Evolutionary conservation across 1,140 invertebrate genomes (phyloP).

Genomic region (Bombus polaris): DNA sequence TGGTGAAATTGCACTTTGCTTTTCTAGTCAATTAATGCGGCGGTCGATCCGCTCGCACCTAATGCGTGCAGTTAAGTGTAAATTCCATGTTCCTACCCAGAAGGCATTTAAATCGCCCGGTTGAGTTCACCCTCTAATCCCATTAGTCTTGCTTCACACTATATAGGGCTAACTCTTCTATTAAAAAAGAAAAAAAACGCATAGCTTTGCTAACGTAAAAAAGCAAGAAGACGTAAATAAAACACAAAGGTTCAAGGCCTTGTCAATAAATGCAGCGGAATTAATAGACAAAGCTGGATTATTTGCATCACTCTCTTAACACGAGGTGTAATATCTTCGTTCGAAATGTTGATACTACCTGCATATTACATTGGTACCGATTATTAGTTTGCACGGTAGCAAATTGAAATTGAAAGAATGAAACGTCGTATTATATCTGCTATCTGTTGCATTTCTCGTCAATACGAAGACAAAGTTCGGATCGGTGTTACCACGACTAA

Average conservation of each 20-base stretch:
- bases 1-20: constrained; percentile 31
- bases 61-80: constrained; percentile 61
- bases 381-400: no score
- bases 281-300: not conserved
- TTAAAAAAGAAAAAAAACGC: constrained; percentile 17
- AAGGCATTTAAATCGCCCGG: constrained; percentile 64
- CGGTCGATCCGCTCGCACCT: constrained; percentile 31
- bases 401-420: not conserved
- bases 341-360: not conserved
- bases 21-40: constrained; percentile 48
- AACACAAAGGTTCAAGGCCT: constrained; percentile 14
- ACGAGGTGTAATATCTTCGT: no score
- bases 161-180: not conserved
- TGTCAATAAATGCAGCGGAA: not conserved
- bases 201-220: constrained; percentile 34
- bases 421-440: not conserved
- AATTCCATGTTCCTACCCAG: constrained; percentile 63
- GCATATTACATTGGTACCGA: no score
- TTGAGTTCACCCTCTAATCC: constrained; percentile 65
- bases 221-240: constrained; percentile 13
- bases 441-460: not conserved
- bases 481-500: not conserved
- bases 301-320: not conserved
- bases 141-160: constrained; percentile 54
- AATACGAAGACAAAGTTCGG: not conserved